Conservation (phyloP, 2,797 vertebrate species). For the Sebastes trivittatus region DNA sequence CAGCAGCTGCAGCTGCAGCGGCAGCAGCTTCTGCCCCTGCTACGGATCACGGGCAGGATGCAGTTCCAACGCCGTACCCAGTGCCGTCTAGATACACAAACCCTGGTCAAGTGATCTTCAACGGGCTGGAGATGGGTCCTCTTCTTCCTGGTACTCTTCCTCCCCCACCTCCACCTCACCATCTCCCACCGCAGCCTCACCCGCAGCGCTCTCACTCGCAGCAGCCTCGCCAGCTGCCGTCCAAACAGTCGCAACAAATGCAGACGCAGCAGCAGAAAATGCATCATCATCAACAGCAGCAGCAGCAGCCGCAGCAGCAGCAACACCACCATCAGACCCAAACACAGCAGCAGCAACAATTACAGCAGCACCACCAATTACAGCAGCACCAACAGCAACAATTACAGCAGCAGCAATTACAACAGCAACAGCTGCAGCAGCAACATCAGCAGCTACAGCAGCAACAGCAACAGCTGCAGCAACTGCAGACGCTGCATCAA, state of each 20-base stretch:
- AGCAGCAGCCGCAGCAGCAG: conserved; percentile 47
- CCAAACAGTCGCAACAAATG: conserved; percentile 70
- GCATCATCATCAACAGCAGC: conserved; percentile 62
- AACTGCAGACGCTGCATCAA: conserved; percentile 59
- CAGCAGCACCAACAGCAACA: conserved; percentile 41
- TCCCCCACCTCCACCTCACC: conserved; percentile 81
- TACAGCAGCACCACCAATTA: conserved; percentile 22
- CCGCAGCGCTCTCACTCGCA: conserved; percentile 73
- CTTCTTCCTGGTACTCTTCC: conserved; percentile 81
- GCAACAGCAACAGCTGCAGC: conserved; percentile 64
- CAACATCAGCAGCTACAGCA: conserved; percentile 57
- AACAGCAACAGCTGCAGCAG: conserved; percentile 42
- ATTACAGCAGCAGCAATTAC: conserved; percentile 38
- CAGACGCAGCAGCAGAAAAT: conserved; percentile 63
- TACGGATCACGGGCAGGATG: conserved; percentile 82
- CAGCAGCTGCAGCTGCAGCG: conserved; percentile 49
- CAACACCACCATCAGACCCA: conserved; percentile 46
- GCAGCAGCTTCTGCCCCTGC: conserved; percentile 68
- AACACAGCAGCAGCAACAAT: conserved; percentile 25
- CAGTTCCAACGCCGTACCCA: conserved; percentile 82
- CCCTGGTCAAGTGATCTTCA: conserved; percentile 90
- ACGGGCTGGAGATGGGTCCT: conserved; percentile 87
- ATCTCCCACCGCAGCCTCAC: conserved; percentile 81
- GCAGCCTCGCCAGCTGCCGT: conserved; percentile 73
- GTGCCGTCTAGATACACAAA: conserved; percentile 86